Evolutionary conservation across 1,140 invertebrate genomes (phyloP).

Genomic region (Ostrea denselamellosa): DNA sequence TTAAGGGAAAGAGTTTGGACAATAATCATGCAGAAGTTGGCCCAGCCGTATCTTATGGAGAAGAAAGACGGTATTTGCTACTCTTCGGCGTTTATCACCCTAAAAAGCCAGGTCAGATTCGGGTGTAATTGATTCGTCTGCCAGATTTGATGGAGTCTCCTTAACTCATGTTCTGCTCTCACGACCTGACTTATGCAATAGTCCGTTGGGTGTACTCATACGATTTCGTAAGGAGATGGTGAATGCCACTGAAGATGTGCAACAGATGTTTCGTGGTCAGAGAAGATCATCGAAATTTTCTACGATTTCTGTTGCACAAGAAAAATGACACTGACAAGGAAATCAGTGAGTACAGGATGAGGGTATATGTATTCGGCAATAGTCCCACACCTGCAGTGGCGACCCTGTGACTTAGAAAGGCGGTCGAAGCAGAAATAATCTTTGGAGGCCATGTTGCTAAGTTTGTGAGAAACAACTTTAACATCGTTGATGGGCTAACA

Average conservation of each 20-base stretch:
- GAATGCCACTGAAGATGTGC: slow-evolving; percentile 51
- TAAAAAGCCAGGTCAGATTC: slow-evolving; percentile 54
- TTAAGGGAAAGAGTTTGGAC: slow-evolving; percentile 48
- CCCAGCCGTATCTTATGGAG: slow-evolving; percentile 18
- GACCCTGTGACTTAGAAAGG: slow-evolving; percentile 45
- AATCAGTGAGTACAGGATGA: slow-evolving; percentile 56
- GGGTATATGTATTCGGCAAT: slow-evolving; percentile 57
- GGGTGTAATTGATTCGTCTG: slow-evolving; percentile 57
- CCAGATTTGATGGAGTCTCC: slow-evolving; percentile 57
- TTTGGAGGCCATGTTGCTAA: slow-evolving; percentile 37
- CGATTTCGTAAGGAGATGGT: slow-evolving; percentile 55
- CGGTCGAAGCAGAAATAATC: slow-evolving; percentile 28
- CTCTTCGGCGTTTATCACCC: slow-evolving; percentile 58
- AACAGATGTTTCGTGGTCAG: slow-evolving; percentile 57
- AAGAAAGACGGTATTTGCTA: slow-evolving; percentile 57
- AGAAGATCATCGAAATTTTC: slow-evolving; percentile 46
- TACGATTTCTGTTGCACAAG: slow-evolving; percentile 58
- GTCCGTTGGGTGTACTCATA: slow-evolving; percentile 56
- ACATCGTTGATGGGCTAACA: slow-evolving; percentile 45
- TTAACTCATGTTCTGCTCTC: slow-evolving; percentile 60
- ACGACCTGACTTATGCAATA: slow-evolving; percentile 74
- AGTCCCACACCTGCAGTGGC: slow-evolving; percentile 53
- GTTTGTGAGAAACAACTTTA: slow-evolving; percentile 50
- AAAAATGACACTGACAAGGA: slow-evolving; percentile 40
- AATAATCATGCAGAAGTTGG: slow-evolving; percentile 55